Base-by-base conservation (phyloP, 2,888 invertebrate genomes). In the Poecilobothrus nobilitatus region DNA sequence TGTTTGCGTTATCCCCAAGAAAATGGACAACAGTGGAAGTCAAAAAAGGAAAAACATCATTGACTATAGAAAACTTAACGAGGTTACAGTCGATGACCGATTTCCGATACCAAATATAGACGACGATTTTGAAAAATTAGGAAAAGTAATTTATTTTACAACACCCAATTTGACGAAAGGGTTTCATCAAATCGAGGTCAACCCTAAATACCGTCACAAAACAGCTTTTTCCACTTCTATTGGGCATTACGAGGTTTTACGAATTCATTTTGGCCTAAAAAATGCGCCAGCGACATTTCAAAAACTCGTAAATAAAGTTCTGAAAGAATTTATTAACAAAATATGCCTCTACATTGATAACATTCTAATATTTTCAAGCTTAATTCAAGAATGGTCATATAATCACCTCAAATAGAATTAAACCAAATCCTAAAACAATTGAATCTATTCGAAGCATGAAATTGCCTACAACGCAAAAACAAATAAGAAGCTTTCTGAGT, bases 141-240 rank as follows among this genome's bases (percentile, higher is more conserved):
- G 74, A 10, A 70, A 71, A 22, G 68, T 71, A 6, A 71, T 72
- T 65, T 76, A 74, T 70, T 75, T 63, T 27, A 64, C 71, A 1
- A 74, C 72, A 12, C 22, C 74, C 0, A 76, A 76, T 66, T 37
- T 76, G 1, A 73, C 75, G 0, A 74, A 72, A 3, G 76, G 76
- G 0, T 76, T 75, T 44, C 73, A 76, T 27, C 76, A 76, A 67
- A 76, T 63, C 22, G 27, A 63, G 27, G 22, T 63, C 10, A 9
- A 63, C 4, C 27, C 27, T 21, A 15, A 27, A 15, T 66, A 70
- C 62, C 62, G 33, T 4, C 9, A 63, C 15, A 70, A 70, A 69
- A 70, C 65, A 27, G 71, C 71, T 33, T 71, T 71, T 27, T 65
- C 64, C 0, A 66, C 66, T 6, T 62, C 67, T 5, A 67, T 27